Evolutionary conservation across 2,797 vertebrate species (phyloP).

Genomic region (Acanthopagrus latus): DNA sequence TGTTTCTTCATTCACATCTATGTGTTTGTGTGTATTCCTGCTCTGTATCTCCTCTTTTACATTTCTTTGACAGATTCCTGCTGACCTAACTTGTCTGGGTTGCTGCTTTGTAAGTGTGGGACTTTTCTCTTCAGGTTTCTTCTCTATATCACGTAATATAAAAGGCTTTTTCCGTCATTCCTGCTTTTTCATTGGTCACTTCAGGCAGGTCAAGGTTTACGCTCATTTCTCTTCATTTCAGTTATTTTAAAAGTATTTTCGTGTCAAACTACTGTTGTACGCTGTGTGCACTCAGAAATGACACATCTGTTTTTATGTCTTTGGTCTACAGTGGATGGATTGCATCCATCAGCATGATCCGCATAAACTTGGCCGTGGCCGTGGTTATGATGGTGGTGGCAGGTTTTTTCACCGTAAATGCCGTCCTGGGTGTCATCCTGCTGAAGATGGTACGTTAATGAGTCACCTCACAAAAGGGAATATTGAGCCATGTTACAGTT

Average conservation of each 20-base stretch:
- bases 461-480: background rate
- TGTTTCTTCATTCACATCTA: conserved; percentile 48
- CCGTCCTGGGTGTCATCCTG: conserved; percentile 89
- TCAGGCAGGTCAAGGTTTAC: conserved; percentile 6
- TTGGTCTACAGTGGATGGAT: conserved; percentile 92
- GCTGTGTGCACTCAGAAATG: background rate
- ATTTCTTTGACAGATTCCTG: conserved; percentile 81
- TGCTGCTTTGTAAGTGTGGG: conserved; percentile 75
- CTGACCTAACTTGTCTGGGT: conserved; percentile 75
- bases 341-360: conserved; percentile 82
- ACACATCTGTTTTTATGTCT: conserved; percentile 33
- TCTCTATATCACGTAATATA: conserved; percentile 30
- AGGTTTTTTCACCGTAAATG: conserved; percentile 92
- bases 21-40: conserved; percentile 47
- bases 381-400: conserved; percentile 98
- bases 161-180: conserved; percentile 28
- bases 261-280: background rate
- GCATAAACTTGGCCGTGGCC: conserved; percentile 83
- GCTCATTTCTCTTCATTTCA: background rate
- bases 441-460: conserved; percentile 90
- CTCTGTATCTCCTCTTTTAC: conserved; percentile 65
- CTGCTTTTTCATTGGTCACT: conserved; percentile 37
- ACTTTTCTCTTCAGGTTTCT: conserved; percentile 63
- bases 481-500: too few relatives aligned
- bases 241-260: background rate